Evolutionary conservation across 2,113 vertebrate species (phyloP), one percentile per base, ranked within the genome.

Genomic region (Gymnorhina tibicen): DNA sequence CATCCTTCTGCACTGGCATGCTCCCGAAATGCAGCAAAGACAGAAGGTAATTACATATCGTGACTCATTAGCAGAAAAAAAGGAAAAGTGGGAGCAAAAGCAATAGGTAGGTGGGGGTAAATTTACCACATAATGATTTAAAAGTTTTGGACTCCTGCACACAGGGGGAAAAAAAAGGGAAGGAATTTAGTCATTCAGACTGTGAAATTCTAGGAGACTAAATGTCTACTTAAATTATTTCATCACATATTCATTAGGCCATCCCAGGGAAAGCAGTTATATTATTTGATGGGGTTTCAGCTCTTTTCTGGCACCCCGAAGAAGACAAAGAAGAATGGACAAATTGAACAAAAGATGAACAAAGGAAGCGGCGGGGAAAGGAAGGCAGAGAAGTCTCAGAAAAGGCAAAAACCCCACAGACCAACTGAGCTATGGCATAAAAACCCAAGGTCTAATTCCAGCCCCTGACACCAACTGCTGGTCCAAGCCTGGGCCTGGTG

Each of bases 1-100:
- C 82, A 89, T 82, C 87, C 52, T 87, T 96, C 88, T 91, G 64
- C 17, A 13, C 76, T 96, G 97, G 96, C 85, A 97, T 60, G 86
- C 94, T 97, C 97, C 97, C 96, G 97, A 95, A 97, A 97, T 93
- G 96, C 95, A 97, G 94, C 89, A 91, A 96, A 96, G 96, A 97
- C 97, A 98, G 97, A 98, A 97, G 97, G 93, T 89, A 94, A 95
- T 96, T 95, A 95, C 95, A 95, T 97, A 97, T 98, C 96, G 85
- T 97, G 93, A 97, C 86, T 97, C 95, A 97, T 91, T 96, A 94
- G 90, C 91, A 92, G 88, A 88, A 78, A 95, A 87, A 96, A 95
- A 77, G 59, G 64, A 69, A 92, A 94, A 93, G 87, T 82, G 85
- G 96, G 93, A 96, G 97, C 94, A 95, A 97, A 95, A 88, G 95